A percentile compares a stretch with the other conserved stretches of the same genome.
Conservation (phyloP, 1,140 invertebrate genomes). For the Hypsibius dujardini region DNA sequence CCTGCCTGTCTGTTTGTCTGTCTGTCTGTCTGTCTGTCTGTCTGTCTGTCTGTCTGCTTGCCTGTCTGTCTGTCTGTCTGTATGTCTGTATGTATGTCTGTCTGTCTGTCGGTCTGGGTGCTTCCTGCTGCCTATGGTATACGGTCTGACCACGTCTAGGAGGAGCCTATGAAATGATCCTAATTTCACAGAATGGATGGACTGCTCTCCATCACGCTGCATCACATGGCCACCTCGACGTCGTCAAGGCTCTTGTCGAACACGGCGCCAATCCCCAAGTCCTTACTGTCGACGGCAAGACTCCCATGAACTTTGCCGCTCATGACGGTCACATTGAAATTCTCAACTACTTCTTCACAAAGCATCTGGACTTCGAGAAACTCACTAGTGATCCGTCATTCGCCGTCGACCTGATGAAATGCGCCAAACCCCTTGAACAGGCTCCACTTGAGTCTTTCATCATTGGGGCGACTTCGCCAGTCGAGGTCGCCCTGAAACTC, state of each 20-base stretch:
- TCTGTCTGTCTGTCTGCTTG: too few species aligned
- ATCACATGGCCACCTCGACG: conserved; percentile 78
- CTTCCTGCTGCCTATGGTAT: too few species aligned
- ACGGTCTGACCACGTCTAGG: too few species aligned
- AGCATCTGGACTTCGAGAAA: conserved; percentile 87
- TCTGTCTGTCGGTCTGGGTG: too few species aligned
- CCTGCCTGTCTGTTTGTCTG: not conserved
- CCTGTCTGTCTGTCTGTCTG: too few species aligned
- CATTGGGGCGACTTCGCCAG: conserved; percentile 80
- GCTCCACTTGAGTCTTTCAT: conserved; percentile 92
- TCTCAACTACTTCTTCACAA: conserved; percentile 80
- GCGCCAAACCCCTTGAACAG: conserved; percentile 87
- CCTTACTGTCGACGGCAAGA: conserved; percentile 50
- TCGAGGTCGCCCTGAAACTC: conserved; percentile 91
- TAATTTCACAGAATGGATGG: conserved; percentile 58
- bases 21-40: too few species aligned
- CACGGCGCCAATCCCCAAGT: conserved; percentile 78
- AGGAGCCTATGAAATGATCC: too few species aligned
- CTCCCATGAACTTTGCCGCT: conserved; percentile 89
- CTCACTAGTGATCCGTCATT: conserved; percentile 92
- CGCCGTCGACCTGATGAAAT: conserved; percentile 94
- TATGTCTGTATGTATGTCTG: too few species aligned
- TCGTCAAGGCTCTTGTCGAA: conserved; percentile 82
- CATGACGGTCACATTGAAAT: conserved; percentile 88
- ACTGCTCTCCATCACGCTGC: conserved; percentile 88